Evolutionary conservation across 2,888 invertebrate species (phyloP).

Genomic region (Nematopogon swammerdamellus): DNA sequence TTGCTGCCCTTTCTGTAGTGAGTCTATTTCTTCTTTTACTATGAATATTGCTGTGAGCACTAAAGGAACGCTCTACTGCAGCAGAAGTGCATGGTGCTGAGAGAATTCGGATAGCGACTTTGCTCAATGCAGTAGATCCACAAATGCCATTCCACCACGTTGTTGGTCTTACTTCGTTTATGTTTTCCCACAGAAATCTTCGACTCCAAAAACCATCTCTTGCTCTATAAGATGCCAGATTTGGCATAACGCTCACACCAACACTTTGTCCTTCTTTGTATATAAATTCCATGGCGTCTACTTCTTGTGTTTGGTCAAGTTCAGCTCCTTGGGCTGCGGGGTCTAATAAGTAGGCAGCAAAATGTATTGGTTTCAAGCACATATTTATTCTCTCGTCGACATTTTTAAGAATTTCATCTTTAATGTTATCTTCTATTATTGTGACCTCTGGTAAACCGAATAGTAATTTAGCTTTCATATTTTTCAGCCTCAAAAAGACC

Average conservation of each 20-base stretch:
- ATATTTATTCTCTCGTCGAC: slow-evolving; percentile 1
- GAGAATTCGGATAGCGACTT: slow-evolving; percentile 1
- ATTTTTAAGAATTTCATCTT: slow-evolving; percentile 1
- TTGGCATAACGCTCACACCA: slow-evolving; percentile 1
- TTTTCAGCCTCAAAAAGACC: slow-evolving; percentile 2
- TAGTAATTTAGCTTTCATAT: slow-evolving; percentile 1
- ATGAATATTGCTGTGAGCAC: neutral
- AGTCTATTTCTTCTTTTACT: neutral
- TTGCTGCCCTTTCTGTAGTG: slow-evolving; percentile 1
- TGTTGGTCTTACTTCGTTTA: too few species aligned
- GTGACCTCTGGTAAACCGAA: slow-evolving; percentile 1
- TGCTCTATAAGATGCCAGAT: slow-evolving; percentile 2
- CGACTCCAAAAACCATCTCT: slow-evolving; percentile 3
- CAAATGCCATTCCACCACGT: slow-evolving; percentile 1
- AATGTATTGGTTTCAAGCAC: slow-evolving; percentile 1
- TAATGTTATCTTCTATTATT: neutral
- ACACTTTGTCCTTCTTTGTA: slow-evolving; percentile 1
- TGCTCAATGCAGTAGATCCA: slow-evolving; percentile 2
- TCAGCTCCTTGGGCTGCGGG: too few species aligned
- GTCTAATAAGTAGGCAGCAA: neutral
- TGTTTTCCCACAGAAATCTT: too few species aligned
- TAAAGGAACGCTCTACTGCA: slow-evolving; percentile 1
- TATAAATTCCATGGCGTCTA: slow-evolving; percentile 1
- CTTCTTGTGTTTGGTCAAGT: slow-evolving; percentile 1
- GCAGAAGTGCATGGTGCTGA: slow-evolving; percentile 1